Evolutionary conservation across 2,888 invertebrate species (phyloP).

Genomic region (Teleogryllus oceanicus): DNA sequence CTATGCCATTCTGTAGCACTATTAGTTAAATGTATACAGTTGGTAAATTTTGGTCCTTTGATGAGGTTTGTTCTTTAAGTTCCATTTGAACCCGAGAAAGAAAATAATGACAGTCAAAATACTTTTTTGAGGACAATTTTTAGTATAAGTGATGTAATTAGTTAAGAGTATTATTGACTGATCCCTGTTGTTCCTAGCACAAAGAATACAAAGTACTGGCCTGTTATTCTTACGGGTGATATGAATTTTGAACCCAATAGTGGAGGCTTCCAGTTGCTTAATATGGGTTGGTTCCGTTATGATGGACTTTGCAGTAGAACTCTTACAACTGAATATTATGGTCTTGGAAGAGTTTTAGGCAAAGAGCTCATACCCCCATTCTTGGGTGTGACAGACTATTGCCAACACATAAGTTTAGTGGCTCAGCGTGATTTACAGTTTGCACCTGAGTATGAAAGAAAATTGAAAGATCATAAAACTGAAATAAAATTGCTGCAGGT

Average conservation of each 20-base stretch:
- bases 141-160: not conserved
- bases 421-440: conserved; percentile 20
- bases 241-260: conserved; percentile 80
- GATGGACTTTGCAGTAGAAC: conserved; percentile 34
- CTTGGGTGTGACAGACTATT: conserved; percentile 50
- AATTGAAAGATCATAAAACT: not conserved
- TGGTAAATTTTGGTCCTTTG: too few species aligned
- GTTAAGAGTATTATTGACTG: not conserved
- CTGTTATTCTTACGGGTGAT: conserved; percentile 88
- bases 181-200: conserved; percentile 27
- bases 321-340: conserved; percentile 21
- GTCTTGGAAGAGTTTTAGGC: conserved; percentile 19
- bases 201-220: conserved; percentile 57
- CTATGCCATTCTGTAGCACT: too few species aligned
- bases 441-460: not conserved
- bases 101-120: too few species aligned
- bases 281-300: conserved; percentile 56
- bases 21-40: too few species aligned
- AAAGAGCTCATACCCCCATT: conserved; percentile 44
- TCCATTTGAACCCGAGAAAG: too few species aligned
- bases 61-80: too few species aligned
- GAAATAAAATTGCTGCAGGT: not conserved
- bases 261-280: conserved; percentile 66
- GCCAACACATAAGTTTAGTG: conserved; percentile 45
- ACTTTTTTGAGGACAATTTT: too few species aligned